Evolutionary conservation across 2,888 invertebrate genomes (phyloP).

Genomic region (Diloba caeruleocephala): DNA sequence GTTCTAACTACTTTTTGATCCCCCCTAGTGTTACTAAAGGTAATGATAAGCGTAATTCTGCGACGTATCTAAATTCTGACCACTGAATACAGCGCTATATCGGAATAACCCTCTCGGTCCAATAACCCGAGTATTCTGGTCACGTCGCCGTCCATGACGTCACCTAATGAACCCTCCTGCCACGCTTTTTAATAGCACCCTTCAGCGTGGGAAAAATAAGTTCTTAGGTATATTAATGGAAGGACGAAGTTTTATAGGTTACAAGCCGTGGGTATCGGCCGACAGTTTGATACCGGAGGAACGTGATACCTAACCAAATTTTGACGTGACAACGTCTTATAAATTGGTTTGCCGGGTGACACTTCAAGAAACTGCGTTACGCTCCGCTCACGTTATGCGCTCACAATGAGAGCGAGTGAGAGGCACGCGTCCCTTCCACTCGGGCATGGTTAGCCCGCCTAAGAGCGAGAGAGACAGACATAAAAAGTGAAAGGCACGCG

Average conservation of each 20-base stretch:
- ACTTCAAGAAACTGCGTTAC: no score
- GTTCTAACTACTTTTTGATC: no score
- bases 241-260: conserved; percentile 28
- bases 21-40: no score
- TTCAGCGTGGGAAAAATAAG: conserved; percentile 51
- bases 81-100: conserved; percentile 15
- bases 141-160: conserved; percentile 58
- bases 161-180: conserved; percentile 62
- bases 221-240: conserved; percentile 45
- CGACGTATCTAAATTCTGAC: conserved; percentile 23
- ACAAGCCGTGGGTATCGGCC: not conserved
- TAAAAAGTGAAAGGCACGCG: no score
- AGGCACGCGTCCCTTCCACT: no score
- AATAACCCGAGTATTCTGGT: conserved; percentile 57
- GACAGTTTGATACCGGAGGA: conserved; percentile 29
- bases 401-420: no score
- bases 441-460: no score
- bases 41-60: no score
- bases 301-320: conserved; percentile 8
- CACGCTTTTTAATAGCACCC: conserved; percentile 62
- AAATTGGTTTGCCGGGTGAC: no score
- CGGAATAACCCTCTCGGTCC: conserved; percentile 35
- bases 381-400: no score
- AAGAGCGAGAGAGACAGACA: no score
- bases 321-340: no score